These are phyloP conservation scores for Steatornis caripensis DNA, from an alignment of 2,113 vertebrate genomes.

Conservation along the genomic window DNA sequence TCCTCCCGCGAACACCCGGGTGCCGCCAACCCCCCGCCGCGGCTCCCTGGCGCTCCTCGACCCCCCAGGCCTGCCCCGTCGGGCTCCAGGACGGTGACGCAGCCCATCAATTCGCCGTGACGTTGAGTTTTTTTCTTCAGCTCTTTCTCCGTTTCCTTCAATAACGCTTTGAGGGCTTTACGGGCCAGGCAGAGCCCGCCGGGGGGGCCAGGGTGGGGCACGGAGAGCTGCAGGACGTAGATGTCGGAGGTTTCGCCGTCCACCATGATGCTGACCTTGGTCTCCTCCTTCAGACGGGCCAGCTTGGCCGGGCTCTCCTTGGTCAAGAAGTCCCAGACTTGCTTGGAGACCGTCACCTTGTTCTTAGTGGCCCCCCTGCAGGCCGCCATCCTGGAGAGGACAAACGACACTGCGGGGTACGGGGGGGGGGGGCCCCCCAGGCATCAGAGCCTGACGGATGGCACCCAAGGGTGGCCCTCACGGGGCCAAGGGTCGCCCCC, in stretches of 20 bases:
- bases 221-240: conserved; percentile 87
- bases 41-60: no score
- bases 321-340: conserved; percentile 26
- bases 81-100: no score
- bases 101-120: no score
- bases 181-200: conserved; percentile 72
- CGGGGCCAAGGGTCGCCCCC: no score
- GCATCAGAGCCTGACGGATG: background rate
- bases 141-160: conserved; percentile 74
- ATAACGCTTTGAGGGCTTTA: conserved; percentile 72
- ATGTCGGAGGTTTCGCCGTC: conserved; percentile 92
- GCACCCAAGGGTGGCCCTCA: background rate
- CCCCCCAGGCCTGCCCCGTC: no score
- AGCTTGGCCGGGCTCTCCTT: conserved; percentile 72
- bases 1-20: no score
- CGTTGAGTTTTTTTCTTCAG: no score
- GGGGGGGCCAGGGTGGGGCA: conserved; percentile 47
- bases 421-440: background rate
- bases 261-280: conserved; percentile 86
- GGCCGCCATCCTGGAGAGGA: background rate
- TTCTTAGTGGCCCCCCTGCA: background rate
- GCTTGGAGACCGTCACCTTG: conserved; percentile 2
- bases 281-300: conserved; percentile 88
- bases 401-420: background rate
- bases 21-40: no score